A percentile compares a stretch with the other conserved stretches of the same genome.
Conservation (phyloP, 2,797 vertebrate genomes). For the Takifugu rubripes region DNA sequence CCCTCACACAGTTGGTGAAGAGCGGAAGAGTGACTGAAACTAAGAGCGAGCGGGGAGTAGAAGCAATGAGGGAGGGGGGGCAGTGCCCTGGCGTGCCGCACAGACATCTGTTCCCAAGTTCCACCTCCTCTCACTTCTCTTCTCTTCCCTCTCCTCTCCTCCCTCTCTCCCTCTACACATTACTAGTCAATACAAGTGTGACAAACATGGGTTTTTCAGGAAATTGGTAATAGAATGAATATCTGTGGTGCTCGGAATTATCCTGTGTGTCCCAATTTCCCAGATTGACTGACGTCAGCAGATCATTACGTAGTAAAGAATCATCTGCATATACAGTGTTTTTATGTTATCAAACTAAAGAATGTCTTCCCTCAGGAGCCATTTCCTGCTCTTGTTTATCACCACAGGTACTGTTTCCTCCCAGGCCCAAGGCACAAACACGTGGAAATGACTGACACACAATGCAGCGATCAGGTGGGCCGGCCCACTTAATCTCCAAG, state of each 20-base stretch:
- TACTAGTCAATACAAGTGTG: not conserved
- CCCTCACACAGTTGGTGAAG: not conserved
- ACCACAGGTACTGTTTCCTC: slow-evolving; percentile 10
- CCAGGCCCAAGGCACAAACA: slow-evolving; percentile 24
- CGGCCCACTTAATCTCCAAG: slow-evolving; percentile 55
- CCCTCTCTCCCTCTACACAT: slow-evolving; percentile 12
- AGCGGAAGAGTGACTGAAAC: not conserved
- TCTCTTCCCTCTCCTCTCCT: slow-evolving; percentile 19
- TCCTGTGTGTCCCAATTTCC: too few relatives aligned
- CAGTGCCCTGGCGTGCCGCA: slow-evolving; percentile 25
- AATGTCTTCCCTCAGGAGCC: too few relatives aligned
- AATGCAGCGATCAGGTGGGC: slow-evolving; percentile 31
- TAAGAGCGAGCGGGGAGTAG: slow-evolving; percentile 30
- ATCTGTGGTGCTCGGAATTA: too few relatives aligned
- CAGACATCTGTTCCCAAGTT: slow-evolving; percentile 48
- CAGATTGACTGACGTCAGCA: not conserved
- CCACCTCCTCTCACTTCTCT: slow-evolving; percentile 31
- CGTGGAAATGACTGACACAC: slow-evolving; percentile 27
- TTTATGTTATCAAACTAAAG: not conserved
- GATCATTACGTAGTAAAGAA: not conserved
- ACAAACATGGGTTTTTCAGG: not conserved
- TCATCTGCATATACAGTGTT: not conserved
- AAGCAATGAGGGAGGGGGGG: slow-evolving; percentile 33
- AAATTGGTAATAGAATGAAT: too few relatives aligned
- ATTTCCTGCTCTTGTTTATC: slow-evolving; percentile 7